Conservation (phyloP, 1,140 invertebrate genomes). For the Arion vulgaris region DNA sequence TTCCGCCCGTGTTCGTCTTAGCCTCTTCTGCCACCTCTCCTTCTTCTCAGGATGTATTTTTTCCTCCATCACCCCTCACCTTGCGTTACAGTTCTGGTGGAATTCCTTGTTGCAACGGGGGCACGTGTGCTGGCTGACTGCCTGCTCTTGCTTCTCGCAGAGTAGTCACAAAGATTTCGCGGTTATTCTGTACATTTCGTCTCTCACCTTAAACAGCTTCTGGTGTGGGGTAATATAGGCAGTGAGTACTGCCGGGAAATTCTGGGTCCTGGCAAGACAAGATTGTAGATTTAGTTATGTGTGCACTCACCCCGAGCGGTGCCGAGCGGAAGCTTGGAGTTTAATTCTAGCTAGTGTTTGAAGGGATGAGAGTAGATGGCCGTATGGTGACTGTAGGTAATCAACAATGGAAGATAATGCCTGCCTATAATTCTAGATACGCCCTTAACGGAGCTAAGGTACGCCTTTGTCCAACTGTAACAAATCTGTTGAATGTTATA, state of each 20-base stretch:
- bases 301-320: neutral
- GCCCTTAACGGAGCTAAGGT: slow-evolving; percentile 22
- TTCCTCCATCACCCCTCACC: neutral
- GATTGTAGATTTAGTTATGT: neutral
- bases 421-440: slow-evolving; percentile 32
- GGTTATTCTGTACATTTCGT: neutral
- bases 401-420: slow-evolving; percentile 27
- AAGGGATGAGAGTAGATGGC: slow-evolving; percentile 28
- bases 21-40: neutral
- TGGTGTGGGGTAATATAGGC: neutral
- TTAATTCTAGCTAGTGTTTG: neutral
- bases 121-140: neutral
- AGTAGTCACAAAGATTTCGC: neutral
- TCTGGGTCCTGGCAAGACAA: neutral
- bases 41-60: neutral
- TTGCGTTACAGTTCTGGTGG: neutral
- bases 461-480: neutral
- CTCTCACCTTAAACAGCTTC: slow-evolving; percentile 9
- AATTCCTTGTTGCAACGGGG: too few species aligned
- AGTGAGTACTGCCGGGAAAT: neutral
- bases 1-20: too few species aligned
- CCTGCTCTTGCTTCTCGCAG: neutral
- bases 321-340: neutral
- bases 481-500: neutral
- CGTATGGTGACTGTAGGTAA: slow-evolving; percentile 15